Evolutionary conservation across 2,888 invertebrate genomes (phyloP).

Genomic region (Melitaea athalia): DNA sequence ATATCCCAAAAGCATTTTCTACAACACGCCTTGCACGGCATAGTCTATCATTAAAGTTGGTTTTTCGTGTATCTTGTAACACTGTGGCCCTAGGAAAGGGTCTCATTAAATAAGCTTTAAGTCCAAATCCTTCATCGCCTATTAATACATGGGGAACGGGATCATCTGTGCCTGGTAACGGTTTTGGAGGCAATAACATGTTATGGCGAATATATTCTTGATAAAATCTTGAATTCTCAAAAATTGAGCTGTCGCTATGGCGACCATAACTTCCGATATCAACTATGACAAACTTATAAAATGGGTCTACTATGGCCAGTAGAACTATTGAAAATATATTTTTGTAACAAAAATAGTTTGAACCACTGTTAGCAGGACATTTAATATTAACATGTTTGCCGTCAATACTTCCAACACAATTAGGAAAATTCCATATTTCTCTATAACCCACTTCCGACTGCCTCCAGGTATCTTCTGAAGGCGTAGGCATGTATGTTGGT

Average conservation of each 20-base stretch:
- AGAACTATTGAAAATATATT: conserved; percentile 31
- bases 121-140: conserved; percentile 35
- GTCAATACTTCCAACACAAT: conserved; percentile 37
- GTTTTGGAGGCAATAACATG: conserved; percentile 13
- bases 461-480: conserved; percentile 24
- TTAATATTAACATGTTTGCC: conserved; percentile 30
- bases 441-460: conserved; percentile 27
- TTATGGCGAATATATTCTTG: not conserved
- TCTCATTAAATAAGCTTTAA: conserved; percentile 35
- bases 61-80: conserved; percentile 29
- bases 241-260: conserved; percentile 26
- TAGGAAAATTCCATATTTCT: conserved; percentile 33
- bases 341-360: conserved; percentile 30
- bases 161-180: conserved; percentile 17
- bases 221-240: conserved; percentile 11
- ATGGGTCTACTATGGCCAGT: conserved; percentile 31
- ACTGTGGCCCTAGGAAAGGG: conserved; percentile 25
- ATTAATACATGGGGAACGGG: conserved; percentile 34
- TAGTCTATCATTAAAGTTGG: conserved; percentile 32
- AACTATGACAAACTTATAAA: conserved; percentile 34
- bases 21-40: conserved; percentile 34
- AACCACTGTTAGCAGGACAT: conserved; percentile 30
- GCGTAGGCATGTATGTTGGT: conserved; percentile 18
- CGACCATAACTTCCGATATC: conserved; percentile 28
- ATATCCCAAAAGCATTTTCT: conserved; percentile 34